Percentiles rank a stretch among this genome's conserved stretches.
phyloP scores from a whole-genome alignment of 2,888 invertebrate genomes.

The Ophion obscuratus region DNA sequence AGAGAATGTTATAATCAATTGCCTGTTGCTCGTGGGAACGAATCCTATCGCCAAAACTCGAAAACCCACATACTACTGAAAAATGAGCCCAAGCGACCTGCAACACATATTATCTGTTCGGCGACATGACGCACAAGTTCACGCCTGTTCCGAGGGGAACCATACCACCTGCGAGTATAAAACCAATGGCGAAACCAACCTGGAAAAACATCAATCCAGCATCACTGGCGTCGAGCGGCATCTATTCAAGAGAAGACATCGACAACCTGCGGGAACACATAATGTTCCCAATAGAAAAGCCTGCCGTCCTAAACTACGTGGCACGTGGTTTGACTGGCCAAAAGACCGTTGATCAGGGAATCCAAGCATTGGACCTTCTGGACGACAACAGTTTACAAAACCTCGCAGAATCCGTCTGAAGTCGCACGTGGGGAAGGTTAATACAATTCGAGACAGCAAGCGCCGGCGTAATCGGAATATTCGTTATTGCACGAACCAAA shows the following conservation, averaged over 20 bases:
- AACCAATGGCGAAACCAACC: slow-evolving; percentile 13
- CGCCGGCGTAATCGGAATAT: too few relatives aligned
- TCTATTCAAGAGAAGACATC: slow-evolving; percentile 30
- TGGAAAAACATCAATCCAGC: slow-evolving; percentile 47
- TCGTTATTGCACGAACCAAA: too few relatives aligned
- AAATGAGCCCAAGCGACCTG: slow-evolving; percentile 8
- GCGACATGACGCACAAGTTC: slow-evolving; percentile 63
- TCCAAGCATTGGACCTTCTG: too few relatives aligned
- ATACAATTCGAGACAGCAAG: too few relatives aligned
- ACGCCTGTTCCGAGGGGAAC: slow-evolving; percentile 28
- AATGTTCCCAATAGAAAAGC: slow-evolving; percentile 48
- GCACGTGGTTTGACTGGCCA: slow-evolving; percentile 15
- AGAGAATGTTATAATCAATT: neutral
- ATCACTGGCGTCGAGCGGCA: neutral
- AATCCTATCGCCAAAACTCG: neutral
- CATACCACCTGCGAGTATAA: neutral
- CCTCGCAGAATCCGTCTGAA: neutral
- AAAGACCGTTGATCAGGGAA: neutral
- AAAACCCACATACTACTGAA: neutral
- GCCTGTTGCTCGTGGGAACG: neutral
- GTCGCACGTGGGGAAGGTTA: too few relatives aligned
- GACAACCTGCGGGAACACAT: slow-evolving; percentile 27
- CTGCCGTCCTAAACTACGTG: slow-evolving; percentile 10
- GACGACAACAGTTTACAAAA: neutral
- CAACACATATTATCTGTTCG: slow-evolving; percentile 30